phyloP scores from a whole-genome alignment of 1,140 invertebrate species.

The Chionoecetes opilio region DNA sequence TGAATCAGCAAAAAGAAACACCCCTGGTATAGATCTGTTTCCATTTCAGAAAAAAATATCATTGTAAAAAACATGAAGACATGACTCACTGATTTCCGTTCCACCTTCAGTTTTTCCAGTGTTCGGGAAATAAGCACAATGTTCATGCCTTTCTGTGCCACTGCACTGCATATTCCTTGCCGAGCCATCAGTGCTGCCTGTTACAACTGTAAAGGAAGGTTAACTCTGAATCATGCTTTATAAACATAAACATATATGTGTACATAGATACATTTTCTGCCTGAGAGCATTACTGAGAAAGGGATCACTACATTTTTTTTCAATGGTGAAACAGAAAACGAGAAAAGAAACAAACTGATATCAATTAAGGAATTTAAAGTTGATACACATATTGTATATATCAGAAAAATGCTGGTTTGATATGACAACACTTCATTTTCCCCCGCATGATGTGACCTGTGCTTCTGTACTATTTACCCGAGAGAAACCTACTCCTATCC shows the following conservation, averaged over 20 bases:
- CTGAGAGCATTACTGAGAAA: not conserved
- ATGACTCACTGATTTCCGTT: slow-evolving; percentile 56
- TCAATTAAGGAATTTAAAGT: too few relatives aligned
- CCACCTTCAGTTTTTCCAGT: slow-evolving; percentile 89
- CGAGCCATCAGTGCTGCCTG: slow-evolving; percentile 86
- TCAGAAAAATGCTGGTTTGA: too few relatives aligned
- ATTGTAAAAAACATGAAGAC: too few relatives aligned
- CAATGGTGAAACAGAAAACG: not conserved
- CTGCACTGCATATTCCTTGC: slow-evolving; percentile 85
- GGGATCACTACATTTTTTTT: not conserved
- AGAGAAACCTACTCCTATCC: too few relatives aligned
- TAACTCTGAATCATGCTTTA: too few relatives aligned
- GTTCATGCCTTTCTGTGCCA: slow-evolving; percentile 88
- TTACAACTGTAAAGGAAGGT: slow-evolving; percentile 83
- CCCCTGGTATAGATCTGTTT: too few relatives aligned
- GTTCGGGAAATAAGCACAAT: slow-evolving; percentile 95
- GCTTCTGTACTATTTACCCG: too few relatives aligned
- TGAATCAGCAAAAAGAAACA: too few relatives aligned
- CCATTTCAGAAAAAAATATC: too few relatives aligned
- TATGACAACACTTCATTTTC: too few relatives aligned
- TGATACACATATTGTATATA: too few relatives aligned
- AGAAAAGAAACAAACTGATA: not conserved
- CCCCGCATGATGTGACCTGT: too few relatives aligned
- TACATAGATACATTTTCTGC: not conserved
- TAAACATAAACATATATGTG: not conserved